Conservation (phyloP, 1,140 invertebrate genomes). For the Arion vulgaris region DNA sequence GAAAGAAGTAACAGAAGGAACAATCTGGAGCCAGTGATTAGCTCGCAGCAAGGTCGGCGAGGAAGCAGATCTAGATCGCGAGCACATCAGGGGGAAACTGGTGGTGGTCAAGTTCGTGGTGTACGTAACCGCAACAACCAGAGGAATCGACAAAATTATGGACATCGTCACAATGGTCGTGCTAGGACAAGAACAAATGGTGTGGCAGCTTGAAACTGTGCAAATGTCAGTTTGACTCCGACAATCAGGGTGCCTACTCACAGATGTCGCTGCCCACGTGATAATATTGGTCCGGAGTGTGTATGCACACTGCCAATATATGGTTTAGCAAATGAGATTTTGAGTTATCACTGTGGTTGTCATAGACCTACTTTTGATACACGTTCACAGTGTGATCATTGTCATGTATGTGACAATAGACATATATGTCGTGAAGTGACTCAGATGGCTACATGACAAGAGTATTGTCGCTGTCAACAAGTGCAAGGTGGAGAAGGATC, state of each 20-base stretch:
- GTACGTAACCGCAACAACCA: not conserved
- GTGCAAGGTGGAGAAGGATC: not conserved
- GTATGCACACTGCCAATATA: constrained; percentile 1
- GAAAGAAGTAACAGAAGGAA: not conserved
- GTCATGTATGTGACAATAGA: constrained; percentile 2
- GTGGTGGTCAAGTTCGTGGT: not conserved
- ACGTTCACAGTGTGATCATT: constrained; percentile 8
- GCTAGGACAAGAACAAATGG: no score
- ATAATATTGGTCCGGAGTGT: not conserved
- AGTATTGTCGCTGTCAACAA: constrained; percentile 16
- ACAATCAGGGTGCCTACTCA: constrained; percentile 12
- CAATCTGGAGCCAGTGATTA: not conserved
- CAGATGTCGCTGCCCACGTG: constrained; percentile 9
- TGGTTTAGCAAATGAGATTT: not conserved
- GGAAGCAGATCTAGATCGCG: not conserved
- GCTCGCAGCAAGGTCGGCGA: not conserved
- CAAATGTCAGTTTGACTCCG: constrained; percentile 18
- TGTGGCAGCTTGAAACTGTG: constrained; percentile 7
- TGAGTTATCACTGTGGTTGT: constrained; percentile 22
- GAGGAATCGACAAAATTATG: not conserved
- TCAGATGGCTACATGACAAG: not conserved
- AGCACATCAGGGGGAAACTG: not conserved
- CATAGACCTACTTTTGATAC: constrained; percentile 12
- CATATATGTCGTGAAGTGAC: constrained; percentile 11
- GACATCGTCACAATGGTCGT: not conserved